These are phyloP conservation scores for Ylistrum balloti DNA, from an alignment of 1,140 invertebrate species.

Conservation along the genomic window DNA sequence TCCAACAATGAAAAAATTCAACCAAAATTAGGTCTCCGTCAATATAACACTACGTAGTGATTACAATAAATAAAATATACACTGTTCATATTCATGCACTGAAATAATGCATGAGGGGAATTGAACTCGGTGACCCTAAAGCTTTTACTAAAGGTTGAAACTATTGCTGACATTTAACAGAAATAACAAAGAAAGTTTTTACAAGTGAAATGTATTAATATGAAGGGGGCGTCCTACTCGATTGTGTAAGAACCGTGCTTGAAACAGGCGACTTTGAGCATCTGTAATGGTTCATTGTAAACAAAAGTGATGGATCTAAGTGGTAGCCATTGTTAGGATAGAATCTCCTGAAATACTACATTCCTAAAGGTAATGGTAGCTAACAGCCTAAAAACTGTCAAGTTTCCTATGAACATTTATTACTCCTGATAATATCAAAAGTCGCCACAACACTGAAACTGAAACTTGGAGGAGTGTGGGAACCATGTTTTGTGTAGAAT, in stretches of 20 bases:
- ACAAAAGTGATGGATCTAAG: background rate
- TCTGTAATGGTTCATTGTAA: background rate
- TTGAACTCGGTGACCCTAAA: background rate
- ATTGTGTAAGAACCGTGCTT: slow-evolving; percentile 26
- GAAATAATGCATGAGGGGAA: background rate
- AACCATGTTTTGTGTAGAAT: slow-evolving; percentile 27
- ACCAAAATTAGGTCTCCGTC: background rate
- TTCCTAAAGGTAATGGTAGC: slow-evolving; percentile 38
- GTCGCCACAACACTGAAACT: slow-evolving; percentile 24
- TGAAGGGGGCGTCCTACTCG: background rate
- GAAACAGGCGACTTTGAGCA: slow-evolving; percentile 37
- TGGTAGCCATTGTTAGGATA: slow-evolving; percentile 2
- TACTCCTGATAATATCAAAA: slow-evolving; percentile 40
- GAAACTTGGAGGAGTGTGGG: background rate
- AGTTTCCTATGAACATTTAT: slow-evolving; percentile 40
- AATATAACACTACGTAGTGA: background rate
- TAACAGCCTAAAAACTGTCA: slow-evolving; percentile 20
- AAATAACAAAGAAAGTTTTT: slow-evolving; percentile 1
- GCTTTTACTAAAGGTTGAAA: slow-evolving; percentile 1
- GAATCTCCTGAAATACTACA: background rate
- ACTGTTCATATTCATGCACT: background rate
- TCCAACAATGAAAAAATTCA: background rate
- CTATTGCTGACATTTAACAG: slow-evolving; percentile 23
- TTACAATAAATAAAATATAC: background rate
- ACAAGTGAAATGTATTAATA: slow-evolving; percentile 40